Conservation (phyloP, 1,140 invertebrate genomes). For the Piezodorus guildinii region DNA sequence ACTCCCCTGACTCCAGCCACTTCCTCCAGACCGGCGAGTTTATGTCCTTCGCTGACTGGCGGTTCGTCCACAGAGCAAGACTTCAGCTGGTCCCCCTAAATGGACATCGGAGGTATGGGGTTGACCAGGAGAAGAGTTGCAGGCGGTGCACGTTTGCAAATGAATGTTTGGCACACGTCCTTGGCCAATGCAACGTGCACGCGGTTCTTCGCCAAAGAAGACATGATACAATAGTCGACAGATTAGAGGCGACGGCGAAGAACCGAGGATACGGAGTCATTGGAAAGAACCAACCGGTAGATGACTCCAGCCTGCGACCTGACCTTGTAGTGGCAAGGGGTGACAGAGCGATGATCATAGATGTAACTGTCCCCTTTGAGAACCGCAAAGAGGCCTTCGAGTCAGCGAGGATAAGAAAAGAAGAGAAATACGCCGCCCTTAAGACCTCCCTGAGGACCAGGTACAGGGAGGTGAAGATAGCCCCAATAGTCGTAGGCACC, state of each 20-base stretch:
- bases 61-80: conserved; percentile 29
- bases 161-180: not conserved
- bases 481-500: conserved; percentile 1
- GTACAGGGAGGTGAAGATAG: not conserved
- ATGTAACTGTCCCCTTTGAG: conserved; percentile 35
- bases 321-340: conserved; percentile 31
- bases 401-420: conserved; percentile 24
- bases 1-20: conserved; percentile 17
- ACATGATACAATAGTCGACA: conserved; percentile 3
- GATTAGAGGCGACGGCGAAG: not conserved
- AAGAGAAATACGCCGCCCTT: conserved; percentile 27
- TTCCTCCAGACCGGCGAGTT: conserved; percentile 22
- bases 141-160: conserved; percentile 16
- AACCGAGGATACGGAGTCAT: not conserved
- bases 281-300: conserved; percentile 20
- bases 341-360: conserved; percentile 28
- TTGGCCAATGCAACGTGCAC: conserved; percentile 10
- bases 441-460: not conserved
- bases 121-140: conserved; percentile 13
- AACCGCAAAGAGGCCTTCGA: conserved; percentile 29
- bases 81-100: conserved; percentile 26
- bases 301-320: conserved; percentile 26
- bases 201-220: not conserved
- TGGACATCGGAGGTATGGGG: conserved; percentile 3
- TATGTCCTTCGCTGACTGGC: conserved; percentile 29